phyloP scores from a whole-genome alignment of 2,888 invertebrate genomes.

The Onchidella celtica region DNA sequence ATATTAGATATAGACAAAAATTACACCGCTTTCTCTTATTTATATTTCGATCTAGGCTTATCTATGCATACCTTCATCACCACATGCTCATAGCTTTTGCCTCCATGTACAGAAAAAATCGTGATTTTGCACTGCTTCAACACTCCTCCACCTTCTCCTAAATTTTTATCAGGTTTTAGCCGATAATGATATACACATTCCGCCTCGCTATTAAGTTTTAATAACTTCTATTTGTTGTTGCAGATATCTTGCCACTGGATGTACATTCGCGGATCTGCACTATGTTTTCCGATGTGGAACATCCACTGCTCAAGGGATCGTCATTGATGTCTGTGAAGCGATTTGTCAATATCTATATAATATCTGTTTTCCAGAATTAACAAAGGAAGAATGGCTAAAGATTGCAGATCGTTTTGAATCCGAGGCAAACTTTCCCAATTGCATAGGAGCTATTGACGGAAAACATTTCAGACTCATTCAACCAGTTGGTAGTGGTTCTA shows the following conservation, averaged over 20 bases:
- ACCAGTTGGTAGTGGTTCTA: slow-evolving; percentile 17
- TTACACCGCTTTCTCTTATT: too few relatives aligned
- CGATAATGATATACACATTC: too few relatives aligned
- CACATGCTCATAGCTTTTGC: too few relatives aligned
- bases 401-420: neutral
- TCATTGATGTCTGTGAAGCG: neutral
- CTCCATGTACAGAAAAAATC: too few relatives aligned
- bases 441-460: neutral
- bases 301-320: neutral
- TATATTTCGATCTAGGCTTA: too few relatives aligned
- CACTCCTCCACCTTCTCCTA: too few relatives aligned
- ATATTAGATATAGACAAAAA: too few relatives aligned
- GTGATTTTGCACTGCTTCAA: too few relatives aligned
- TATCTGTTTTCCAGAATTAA: neutral
- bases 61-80: too few relatives aligned
- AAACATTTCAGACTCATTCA: neutral
- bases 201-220: too few relatives aligned
- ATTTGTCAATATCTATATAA: neutral
- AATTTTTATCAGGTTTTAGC: too few relatives aligned
- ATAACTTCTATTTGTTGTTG: too few relatives aligned
- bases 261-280: neutral
- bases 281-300: neutral
- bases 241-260: slow-evolving; percentile 8
- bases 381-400: neutral
- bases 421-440: neutral